These are phyloP conservation scores for Pseudachorutes palmiensis DNA, from an alignment of 1,140 invertebrate genomes.

Conservation along the genomic window DNA sequence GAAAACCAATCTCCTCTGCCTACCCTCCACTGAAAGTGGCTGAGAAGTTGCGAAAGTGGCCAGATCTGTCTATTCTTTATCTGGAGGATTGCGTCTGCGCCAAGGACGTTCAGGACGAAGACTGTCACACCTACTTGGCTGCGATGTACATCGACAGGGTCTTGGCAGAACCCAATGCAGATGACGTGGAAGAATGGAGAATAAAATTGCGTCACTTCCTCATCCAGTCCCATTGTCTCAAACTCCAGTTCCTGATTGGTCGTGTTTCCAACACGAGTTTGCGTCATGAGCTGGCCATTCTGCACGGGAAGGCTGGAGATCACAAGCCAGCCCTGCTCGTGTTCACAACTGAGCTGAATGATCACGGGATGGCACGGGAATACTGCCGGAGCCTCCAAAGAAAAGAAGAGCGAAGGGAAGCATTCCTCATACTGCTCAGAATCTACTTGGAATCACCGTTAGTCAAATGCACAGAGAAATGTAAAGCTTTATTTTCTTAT, in stretches of 20 bases:
- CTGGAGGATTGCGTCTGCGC: conserved; percentile 23
- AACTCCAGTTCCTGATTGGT: conserved; percentile 35
- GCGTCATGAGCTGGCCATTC: conserved; percentile 32
- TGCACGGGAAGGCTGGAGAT: conserved; percentile 38
- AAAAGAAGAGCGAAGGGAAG: conserved; percentile 18
- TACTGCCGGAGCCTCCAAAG: conserved; percentile 32
- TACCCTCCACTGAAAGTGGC: conserved; percentile 31
- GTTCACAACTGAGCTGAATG: conserved; percentile 28
- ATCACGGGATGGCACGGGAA: conserved; percentile 31
- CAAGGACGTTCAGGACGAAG: conserved; percentile 26
- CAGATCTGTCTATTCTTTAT: conserved; percentile 27
- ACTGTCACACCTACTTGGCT: conserved; percentile 35
- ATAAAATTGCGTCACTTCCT: conserved; percentile 27
- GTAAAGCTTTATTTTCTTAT: neutral
- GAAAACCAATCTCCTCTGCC: conserved; percentile 2
- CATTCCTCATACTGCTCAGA: conserved; percentile 28
- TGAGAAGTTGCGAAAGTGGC: conserved; percentile 26
- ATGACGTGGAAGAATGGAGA: neutral
- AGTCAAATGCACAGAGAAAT: neutral
- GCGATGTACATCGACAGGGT: conserved; percentile 34
- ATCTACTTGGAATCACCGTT: conserved; percentile 24
- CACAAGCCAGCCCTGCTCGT: conserved; percentile 33
- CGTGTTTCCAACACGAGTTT: conserved; percentile 27
- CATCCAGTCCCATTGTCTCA: conserved; percentile 31
- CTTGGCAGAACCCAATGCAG: neutral